These are phyloP conservation scores for Leuciscus waleckii DNA, from an alignment of 2,797 vertebrate species.

Conservation along the genomic window DNA sequence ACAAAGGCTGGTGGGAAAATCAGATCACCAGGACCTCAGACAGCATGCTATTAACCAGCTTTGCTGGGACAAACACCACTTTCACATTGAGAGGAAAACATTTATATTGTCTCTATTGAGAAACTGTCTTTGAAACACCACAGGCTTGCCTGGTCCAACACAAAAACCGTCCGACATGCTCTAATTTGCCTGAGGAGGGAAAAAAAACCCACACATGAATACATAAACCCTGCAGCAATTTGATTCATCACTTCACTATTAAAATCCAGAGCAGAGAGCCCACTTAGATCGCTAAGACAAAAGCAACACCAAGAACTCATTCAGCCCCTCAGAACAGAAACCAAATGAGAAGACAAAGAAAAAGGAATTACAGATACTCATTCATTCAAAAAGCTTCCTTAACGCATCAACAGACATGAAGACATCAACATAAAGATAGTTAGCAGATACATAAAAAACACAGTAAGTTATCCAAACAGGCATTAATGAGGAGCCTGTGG, in stretches of 20 bases:
- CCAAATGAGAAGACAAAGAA: constrained; percentile 31
- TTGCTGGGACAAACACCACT: neutral
- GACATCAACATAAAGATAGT: constrained; percentile 61
- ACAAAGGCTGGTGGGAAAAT: neutral
- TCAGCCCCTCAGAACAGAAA: constrained; percentile 25
- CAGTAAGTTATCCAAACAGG: constrained; percentile 59
- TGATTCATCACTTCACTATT: constrained; percentile 24
- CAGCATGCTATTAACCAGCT: neutral
- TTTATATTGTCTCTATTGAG: neutral
- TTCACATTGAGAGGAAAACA: neutral
- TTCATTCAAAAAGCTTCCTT: constrained; percentile 48
- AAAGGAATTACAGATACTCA: constrained; percentile 20
- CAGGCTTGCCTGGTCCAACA: neutral
- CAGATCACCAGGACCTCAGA: neutral
- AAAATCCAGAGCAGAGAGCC: constrained; percentile 7
- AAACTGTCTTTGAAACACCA: constrained; percentile 16
- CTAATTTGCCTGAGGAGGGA: constrained; percentile 1
- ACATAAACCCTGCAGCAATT: neutral
- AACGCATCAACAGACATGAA: constrained; percentile 46
- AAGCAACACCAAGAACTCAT: constrained; percentile 21
- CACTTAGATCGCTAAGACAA: constrained; percentile 12
- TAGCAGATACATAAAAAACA: constrained; percentile 56
- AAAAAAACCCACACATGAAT: neutral
- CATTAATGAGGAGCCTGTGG: constrained; percentile 60
- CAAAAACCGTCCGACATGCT: constrained; percentile 6